Evolutionary conservation across 2,113 vertebrate species (phyloP).

Genomic region (Cairina moschata): DNA sequence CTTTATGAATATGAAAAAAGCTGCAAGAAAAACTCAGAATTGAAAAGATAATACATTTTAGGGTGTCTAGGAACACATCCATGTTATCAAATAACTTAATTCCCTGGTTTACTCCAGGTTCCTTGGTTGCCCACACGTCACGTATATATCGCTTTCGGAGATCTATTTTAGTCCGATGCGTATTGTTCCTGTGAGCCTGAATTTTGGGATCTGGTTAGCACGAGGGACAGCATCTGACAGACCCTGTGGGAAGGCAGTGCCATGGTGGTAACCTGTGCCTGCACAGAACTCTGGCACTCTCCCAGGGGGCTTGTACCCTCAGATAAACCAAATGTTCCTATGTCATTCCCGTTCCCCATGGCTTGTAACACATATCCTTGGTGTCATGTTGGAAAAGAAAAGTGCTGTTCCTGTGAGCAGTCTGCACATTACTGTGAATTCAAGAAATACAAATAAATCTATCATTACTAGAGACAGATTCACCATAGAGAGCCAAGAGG

Average conservation of each 20-base stretch:
- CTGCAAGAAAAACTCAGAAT: not conserved
- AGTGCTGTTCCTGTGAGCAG: not conserved
- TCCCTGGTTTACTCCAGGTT: not conserved
- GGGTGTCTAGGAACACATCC: not conserved
- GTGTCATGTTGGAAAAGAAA: not conserved
- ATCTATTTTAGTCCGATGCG: not conserved
- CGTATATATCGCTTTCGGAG: not conserved
- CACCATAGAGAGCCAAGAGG: not conserved
- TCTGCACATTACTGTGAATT: not conserved
- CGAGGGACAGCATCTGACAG: not conserved
- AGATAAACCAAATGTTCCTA: not conserved
- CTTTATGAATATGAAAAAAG: not conserved
- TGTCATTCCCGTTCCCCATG: rapidly evolving
- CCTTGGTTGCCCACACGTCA: not conserved
- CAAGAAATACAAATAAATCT: not conserved
- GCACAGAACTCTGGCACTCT: not conserved
- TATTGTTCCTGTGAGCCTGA: not conserved
- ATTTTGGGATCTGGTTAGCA: rapidly evolving
- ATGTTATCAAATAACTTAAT: not conserved
- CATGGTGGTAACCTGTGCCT: too few relatives aligned
- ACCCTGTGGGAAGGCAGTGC: not conserved
- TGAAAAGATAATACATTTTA: not conserved
- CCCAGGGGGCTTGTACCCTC: rapidly evolving
- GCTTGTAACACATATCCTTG: not conserved
- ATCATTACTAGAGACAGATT: not conserved